Conservation (phyloP, 2,888 invertebrate species). For the Drosophila buzzatii region DNA sequence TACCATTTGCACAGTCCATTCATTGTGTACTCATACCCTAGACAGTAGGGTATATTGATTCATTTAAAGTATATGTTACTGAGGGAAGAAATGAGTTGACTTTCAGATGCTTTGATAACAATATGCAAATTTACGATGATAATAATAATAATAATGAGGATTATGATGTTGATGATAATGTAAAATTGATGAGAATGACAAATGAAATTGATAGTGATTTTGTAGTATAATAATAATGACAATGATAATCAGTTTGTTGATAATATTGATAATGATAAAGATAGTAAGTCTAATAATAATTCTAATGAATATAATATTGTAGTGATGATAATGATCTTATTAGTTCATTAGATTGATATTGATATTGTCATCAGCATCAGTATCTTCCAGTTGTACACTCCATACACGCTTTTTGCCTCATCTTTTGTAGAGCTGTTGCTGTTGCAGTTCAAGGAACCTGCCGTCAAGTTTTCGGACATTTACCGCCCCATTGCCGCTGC, state of each 20-base stretch:
- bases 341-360: no score
- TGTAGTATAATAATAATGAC: neutral
- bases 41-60: neutral
- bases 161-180: no score
- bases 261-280: no score
- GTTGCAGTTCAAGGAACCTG: conserved; percentile 63
- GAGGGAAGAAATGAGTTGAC: neutral
- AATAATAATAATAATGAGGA: neutral
- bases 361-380: no score
- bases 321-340: neutral
- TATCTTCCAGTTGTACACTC: neutral
- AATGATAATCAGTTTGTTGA: no score
- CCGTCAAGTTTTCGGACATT: conserved; percentile 20
- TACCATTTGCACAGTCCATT: conserved; percentile 37
- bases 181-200: no score
- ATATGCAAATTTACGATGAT: neutral
- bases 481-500: conserved; percentile 10
- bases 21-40: conserved; percentile 19
- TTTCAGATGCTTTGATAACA: no score
- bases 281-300: neutral
- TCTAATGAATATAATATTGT: neutral
- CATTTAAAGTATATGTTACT: neutral
- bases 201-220: no score
- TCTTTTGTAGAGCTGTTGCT: neutral
- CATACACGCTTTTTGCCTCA: neutral